These are phyloP conservation scores for Conus canariensis DNA, from an alignment of 2,888 invertebrate genomes.

Conservation along the genomic window DNA sequence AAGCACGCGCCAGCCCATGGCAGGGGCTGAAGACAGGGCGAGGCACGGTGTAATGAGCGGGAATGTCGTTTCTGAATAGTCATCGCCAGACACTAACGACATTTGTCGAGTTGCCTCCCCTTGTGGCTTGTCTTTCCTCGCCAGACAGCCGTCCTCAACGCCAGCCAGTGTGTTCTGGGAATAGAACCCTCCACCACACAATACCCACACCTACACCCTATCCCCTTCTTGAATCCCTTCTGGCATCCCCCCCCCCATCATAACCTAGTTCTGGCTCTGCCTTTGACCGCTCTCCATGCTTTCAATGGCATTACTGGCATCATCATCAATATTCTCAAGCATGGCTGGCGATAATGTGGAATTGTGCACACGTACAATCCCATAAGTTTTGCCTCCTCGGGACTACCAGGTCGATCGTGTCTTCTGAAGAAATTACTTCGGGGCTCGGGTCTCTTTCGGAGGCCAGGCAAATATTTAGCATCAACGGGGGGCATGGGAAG, in stretches of 20 bases:
- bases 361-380: slow-evolving; percentile 28
- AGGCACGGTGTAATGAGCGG: slow-evolving; percentile 41
- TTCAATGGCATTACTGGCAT: slow-evolving; percentile 25
- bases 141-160: not conserved
- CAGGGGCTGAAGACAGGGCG: not conserved
- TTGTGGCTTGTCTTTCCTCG: slow-evolving; percentile 28
- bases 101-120: slow-evolving; percentile 36
- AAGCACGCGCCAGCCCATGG: not conserved
- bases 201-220: not conserved
- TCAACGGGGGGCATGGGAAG: slow-evolving; percentile 11
- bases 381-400: slow-evolving; percentile 37
- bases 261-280: no score
- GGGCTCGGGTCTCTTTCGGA: slow-evolving; percentile 23
- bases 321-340: slow-evolving; percentile 39
- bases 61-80: slow-evolving; percentile 40
- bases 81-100: slow-evolving; percentile 4
- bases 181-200: not conserved
- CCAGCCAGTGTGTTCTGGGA: slow-evolving; percentile 4
- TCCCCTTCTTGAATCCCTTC: not conserved
- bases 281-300: no score
- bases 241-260: not conserved
- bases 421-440: slow-evolving; percentile 26
- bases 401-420: slow-evolving; percentile 41
- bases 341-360: slow-evolving; percentile 14
- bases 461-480: slow-evolving; percentile 30